Percentiles rank a stretch among this genome's conserved stretches.
Conservation (phyloP, 64 coral and sea anemone species). For the Porites australiensis region DNA sequence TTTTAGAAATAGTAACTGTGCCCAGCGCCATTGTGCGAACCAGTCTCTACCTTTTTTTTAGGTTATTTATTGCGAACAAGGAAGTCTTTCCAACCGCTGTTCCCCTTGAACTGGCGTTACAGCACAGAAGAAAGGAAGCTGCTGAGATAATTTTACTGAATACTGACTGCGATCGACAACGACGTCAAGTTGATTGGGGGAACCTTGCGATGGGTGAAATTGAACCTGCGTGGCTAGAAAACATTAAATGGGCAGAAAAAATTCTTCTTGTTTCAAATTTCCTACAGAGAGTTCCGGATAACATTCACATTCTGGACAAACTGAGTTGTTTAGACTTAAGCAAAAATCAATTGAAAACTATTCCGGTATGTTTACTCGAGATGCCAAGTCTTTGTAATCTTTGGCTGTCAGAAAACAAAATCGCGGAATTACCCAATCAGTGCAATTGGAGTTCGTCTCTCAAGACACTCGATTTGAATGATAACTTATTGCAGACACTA, state of each 20-base stretch:
- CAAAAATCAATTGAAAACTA: conserved; percentile 75
- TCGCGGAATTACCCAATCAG: conserved; percentile 80
- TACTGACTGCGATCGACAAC: conserved; percentile 63
- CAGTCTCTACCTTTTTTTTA: neutral
- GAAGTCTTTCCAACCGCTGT: conserved; percentile 70
- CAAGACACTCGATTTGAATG: conserved; percentile 74
- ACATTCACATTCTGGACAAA: conserved; percentile 75
- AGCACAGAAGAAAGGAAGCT: conserved; percentile 64
- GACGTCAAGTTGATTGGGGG: conserved; percentile 74
- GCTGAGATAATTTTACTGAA: conserved; percentile 60
- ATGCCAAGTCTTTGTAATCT: conserved; percentile 77
- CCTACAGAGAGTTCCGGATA: conserved; percentile 60
- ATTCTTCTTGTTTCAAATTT: conserved; percentile 74
- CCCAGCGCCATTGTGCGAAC: too few species aligned
- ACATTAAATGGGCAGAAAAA: conserved; percentile 78
- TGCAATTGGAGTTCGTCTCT: conserved; percentile 73
- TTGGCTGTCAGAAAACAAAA: conserved; percentile 74
- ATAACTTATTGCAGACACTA: conserved; percentile 76
- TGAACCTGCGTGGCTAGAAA: conserved; percentile 73
- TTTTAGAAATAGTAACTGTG: too few species aligned
- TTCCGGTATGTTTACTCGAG: conserved; percentile 73
- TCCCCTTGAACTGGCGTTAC: conserved; percentile 72
- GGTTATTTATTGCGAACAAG: conserved; percentile 35
- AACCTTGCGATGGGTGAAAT: conserved; percentile 79
- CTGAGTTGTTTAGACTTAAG: conserved; percentile 79